A percentile compares a stretch with the other conserved stretches of the same genome.
Conservation (phyloP, 2,113 vertebrate species). For the Heterotilapia buettikoferi region DNA sequence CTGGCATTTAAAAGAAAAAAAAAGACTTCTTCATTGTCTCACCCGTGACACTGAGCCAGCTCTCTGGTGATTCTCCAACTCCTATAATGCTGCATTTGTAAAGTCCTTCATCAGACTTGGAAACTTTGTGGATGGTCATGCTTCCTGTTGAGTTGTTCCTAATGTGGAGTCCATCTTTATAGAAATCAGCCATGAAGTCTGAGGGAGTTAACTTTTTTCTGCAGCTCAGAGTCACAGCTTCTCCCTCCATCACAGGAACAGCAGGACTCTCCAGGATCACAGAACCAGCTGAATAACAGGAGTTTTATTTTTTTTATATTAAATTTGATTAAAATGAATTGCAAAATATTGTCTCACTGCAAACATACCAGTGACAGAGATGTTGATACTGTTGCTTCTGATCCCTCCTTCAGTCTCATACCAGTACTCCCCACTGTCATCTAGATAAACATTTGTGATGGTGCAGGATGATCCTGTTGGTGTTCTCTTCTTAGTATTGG, state of each 20-base stretch:
- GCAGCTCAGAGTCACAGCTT: neutral
- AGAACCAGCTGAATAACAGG: neutral
- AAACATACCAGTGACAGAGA: neutral
- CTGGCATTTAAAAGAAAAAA: neutral
- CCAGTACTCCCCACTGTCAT: neutral
- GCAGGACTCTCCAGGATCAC: neutral
- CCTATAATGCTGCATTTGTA: neutral
- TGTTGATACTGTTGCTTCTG: neutral
- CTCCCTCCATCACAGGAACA: neutral
- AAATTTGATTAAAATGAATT: neutral
- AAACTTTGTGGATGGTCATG: neutral
- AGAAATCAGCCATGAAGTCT: neutral
- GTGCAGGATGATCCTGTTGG: neutral
- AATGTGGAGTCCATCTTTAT: neutral
- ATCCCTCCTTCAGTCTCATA: neutral
- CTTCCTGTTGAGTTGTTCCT: neutral
- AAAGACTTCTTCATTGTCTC: neutral
- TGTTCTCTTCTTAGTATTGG: neutral
- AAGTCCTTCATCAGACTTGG: neutral
- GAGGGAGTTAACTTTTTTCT: neutral
- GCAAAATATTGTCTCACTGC: neutral
- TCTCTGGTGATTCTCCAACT: neutral
- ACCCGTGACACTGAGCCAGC: neutral
- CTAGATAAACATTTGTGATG: neutral
- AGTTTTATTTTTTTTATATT: fast-evolving